Evolutionary conservation across 2,113 vertebrate species (phyloP), one percentile per base, ranked within the genome.

Genomic region (Oriolus oriolus): DNA sequence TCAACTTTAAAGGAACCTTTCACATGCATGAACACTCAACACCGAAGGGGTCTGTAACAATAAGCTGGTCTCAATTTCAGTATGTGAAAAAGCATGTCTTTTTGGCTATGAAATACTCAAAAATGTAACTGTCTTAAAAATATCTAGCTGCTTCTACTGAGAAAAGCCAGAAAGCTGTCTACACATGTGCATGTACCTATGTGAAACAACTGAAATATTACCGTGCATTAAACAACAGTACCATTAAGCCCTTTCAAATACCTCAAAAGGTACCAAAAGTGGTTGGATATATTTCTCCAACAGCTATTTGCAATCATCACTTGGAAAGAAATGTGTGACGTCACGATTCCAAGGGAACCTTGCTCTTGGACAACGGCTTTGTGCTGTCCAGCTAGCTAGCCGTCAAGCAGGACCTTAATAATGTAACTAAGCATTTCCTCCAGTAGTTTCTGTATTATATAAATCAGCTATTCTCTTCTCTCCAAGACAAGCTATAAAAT

Each of bases 271-370:
- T 33, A 77, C 21, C 2, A 3, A 21, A 91, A 95, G 84, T 52
- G 75, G 77, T 80, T 69, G 73, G 81, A 94, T 85, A 94, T 45
- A 89, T 97, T 97, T 96, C 76, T 93, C 90, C 85, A 87, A 82
- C 91, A 93, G 83, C 90, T 95, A 84, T 79, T 96, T 94, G 93
- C 92, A 96, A 89, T 90, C 93, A 78, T 82, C 35, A 17, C 64
- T 96, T 44, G 87, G 90, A 94, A 93, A 96, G 78, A 94, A 97
- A 64, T 2, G 21, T 42, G 76, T 66, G 80, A 92, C 35, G 37
- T 95, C 87, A 93, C 35, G 0, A 42, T 20, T 84, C 22, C 49
- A 77, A 88, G 94, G 64, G 66, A 96, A 65, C 12, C 23, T 2
- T 8, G 21, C 65, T 85, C 90, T 65, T 57, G 69, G 73, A 96